A percentile compares a stretch with the other conserved stretches of the same genome.
Evolutionary conservation across 2,888 invertebrate species (phyloP).

Genomic region (Anthrax anthrax): DNA sequence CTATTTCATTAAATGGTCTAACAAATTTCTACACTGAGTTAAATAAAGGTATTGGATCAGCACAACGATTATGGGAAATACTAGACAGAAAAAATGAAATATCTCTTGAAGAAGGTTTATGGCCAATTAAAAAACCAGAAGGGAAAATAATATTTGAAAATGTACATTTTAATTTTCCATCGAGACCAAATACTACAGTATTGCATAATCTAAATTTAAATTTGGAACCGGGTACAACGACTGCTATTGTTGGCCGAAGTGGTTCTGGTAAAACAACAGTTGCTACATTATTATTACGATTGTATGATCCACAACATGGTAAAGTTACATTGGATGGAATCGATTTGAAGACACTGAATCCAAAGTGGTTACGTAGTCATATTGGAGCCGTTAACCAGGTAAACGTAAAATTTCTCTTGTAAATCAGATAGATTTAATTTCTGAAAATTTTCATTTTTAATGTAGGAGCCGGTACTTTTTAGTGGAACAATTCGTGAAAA

Average conservation of each 20-base stretch:
- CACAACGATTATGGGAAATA: conserved; percentile 77
- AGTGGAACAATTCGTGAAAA: conserved; percentile 82
- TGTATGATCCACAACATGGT: conserved; percentile 72
- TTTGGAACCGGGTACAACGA: conserved; percentile 52
- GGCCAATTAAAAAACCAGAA: conserved; percentile 22
- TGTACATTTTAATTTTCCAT: conserved; percentile 59
- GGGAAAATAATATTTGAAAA: conserved; percentile 61
- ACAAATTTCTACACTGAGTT: conserved; percentile 87
- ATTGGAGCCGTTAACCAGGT: conserved; percentile 80
- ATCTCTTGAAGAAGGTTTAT: conserved; percentile 41
- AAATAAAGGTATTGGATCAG: conserved; percentile 87
- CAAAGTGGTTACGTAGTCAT: conserved; percentile 68
- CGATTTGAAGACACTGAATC: conserved; percentile 61
- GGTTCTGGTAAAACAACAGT: conserved; percentile 94
- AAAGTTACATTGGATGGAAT: conserved; percentile 59
- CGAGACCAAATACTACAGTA: conserved; percentile 42
- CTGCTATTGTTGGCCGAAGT: conserved; percentile 76
- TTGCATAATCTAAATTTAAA: conserved; percentile 51
- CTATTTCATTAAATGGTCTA: conserved; percentile 78
- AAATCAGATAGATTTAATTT: too few species aligned
- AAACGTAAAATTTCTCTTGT: too few species aligned
- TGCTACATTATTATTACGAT: conserved; percentile 62
- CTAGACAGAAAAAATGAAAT: conserved; percentile 67
- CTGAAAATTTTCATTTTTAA: too few species aligned
- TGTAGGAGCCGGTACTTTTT: conserved; percentile 73